Evolutionary conservation across 2,888 invertebrate genomes (phyloP).

Genomic region (Dasypogon diadema): DNA sequence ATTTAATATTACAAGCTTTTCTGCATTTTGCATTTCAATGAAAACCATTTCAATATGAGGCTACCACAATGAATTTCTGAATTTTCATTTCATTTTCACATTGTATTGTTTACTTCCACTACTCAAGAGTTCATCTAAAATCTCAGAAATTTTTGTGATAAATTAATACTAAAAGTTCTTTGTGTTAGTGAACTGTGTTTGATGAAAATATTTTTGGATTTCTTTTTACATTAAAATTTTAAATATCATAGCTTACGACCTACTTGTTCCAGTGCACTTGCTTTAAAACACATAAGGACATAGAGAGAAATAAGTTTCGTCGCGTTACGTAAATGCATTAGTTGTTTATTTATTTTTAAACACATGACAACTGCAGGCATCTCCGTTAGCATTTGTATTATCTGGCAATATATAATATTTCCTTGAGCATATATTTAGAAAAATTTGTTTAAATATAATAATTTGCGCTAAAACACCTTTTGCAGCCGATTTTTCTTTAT

Average conservation of each 20-base stretch:
- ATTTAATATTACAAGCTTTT: slow-evolving; percentile 47
- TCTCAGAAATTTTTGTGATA: slow-evolving; percentile 54
- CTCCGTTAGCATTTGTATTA: not conserved
- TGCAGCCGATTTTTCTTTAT: not conserved
- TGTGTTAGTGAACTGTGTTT: slow-evolving; percentile 51
- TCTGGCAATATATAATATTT: not conserved
- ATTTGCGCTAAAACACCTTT: not conserved
- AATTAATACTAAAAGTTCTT: slow-evolving; percentile 55
- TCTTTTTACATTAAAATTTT: slow-evolving; percentile 23
- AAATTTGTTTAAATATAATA: not conserved
- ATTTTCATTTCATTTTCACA: slow-evolving; percentile 13
- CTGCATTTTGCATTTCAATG: slow-evolving; percentile 54
- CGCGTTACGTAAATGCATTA: slow-evolving; percentile 27
- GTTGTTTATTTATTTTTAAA: not conserved
- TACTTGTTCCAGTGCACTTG: slow-evolving; percentile 36
- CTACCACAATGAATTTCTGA: slow-evolving; percentile 56
- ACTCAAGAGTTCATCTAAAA: slow-evolving; percentile 16
- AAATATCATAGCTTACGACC: slow-evolving; percentile 49
- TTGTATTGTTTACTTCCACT: slow-evolving; percentile 27
- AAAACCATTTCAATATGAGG: slow-evolving; percentile 58
- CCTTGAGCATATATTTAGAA: not conserved
- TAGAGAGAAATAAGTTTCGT: slow-evolving; percentile 37
- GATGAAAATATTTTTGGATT: slow-evolving; percentile 42
- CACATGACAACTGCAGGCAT: not conserved
- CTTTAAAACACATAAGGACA: slow-evolving; percentile 14